phyloP scores from a whole-genome alignment of 2,888 invertebrate genomes.

The Lasioglossum pauxillum region DNA sequence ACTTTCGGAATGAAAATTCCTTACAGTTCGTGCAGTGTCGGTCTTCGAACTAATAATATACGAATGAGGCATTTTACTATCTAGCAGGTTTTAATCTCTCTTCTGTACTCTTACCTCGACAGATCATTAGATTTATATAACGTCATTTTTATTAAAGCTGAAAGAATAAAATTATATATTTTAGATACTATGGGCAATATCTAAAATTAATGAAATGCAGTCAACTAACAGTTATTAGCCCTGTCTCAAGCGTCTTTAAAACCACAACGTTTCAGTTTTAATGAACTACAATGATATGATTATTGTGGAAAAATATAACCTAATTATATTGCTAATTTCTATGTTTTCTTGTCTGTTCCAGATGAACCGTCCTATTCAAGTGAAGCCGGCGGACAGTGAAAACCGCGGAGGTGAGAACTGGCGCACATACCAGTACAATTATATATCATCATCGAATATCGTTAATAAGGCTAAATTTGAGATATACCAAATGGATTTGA shows the following conservation, averaged over 20 bases:
- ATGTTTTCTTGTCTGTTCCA: conserved; percentile 87
- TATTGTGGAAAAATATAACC: not conserved
- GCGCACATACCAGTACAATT: conserved; percentile 46
- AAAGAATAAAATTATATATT: too few relatives aligned
- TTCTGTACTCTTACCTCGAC: not conserved
- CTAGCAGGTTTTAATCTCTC: not conserved
- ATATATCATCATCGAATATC: conserved; percentile 8
- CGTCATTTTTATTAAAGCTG: too few relatives aligned
- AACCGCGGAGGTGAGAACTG: conserved; percentile 95
- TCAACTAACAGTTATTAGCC: not conserved
- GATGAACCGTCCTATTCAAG: conserved; percentile 99
- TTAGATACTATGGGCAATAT: not conserved
- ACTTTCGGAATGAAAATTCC: not conserved
- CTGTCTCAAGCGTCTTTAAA: not conserved
- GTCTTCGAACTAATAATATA: too few relatives aligned
- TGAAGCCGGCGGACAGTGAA: conserved; percentile 99
- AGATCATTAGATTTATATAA: too few relatives aligned
- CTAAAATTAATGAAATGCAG: not conserved
- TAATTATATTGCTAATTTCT: not conserved
- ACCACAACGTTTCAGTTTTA: not conserved
- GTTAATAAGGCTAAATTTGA: conserved; percentile 11
- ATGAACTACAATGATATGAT: not conserved
- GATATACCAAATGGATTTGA: not conserved
- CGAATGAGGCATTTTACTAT: not conserved
- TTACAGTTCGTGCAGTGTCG: not conserved